These are phyloP conservation scores for Buathra laborator DNA, from an alignment of 2,888 invertebrate genomes.

Conservation along the genomic window DNA sequence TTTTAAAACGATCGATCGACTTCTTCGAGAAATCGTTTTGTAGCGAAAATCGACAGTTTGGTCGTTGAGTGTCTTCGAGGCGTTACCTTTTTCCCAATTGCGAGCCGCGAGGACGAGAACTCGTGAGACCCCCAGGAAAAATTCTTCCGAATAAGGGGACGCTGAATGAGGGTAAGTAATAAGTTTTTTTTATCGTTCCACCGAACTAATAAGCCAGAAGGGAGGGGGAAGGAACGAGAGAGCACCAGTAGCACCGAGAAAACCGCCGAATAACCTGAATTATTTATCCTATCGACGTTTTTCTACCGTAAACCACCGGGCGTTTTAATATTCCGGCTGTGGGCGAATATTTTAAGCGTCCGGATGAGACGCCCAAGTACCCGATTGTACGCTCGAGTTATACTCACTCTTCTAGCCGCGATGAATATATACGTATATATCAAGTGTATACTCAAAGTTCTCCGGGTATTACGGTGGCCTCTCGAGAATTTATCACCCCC, in stretches of 20 bases:
- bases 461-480: constrained; percentile 49
- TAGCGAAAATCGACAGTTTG: constrained; percentile 76
- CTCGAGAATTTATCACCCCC: constrained; percentile 66
- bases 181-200: constrained; percentile 83
- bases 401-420: constrained; percentile 46
- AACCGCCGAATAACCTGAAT: constrained; percentile 82
- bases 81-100: constrained; percentile 18
- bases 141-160: constrained; percentile 58
- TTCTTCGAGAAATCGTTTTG: constrained; percentile 14
- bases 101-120: neutral
- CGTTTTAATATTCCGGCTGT: constrained; percentile 68
- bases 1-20: constrained; percentile 79
- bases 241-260: constrained; percentile 42
- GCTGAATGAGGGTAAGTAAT: constrained; percentile 79
- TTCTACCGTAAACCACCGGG: constrained; percentile 69
- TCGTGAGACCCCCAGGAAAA: constrained; percentile 21
- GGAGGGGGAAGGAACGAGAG: constrained; percentile 27
- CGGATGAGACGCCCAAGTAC: constrained; percentile 61
- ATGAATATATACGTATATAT: constrained; percentile 26
- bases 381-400: constrained; percentile 56
- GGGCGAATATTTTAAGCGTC: constrained; percentile 65
- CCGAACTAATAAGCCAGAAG: constrained; percentile 81
- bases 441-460: constrained; percentile 43
- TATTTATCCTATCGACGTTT: constrained; percentile 81
- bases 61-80: constrained; percentile 25